phyloP scores from a whole-genome alignment of 30 jellyfish, hydroid and myxozoan genomes.

The Hydra vulgaris region DNA sequence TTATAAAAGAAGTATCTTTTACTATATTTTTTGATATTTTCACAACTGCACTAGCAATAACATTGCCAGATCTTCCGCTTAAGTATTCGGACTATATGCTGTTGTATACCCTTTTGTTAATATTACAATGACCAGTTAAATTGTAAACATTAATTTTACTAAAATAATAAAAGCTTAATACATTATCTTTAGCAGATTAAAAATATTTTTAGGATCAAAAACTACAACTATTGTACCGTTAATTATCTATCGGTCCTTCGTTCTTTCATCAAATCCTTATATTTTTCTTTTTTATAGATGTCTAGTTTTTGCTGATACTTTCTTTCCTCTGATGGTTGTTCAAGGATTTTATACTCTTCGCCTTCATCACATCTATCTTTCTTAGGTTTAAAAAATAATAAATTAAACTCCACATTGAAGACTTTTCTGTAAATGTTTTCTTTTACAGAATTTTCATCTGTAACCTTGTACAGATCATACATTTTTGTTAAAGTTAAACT shows the following conservation, averaged over 20 bases:
- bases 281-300: neutral
- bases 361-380: neutral
- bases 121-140: neutral
- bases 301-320: neutral
- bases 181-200: neutral
- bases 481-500: neutral
- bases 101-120: neutral
- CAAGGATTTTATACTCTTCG: neutral
- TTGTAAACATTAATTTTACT: neutral
- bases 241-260: neutral
- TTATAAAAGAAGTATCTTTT: neutral
- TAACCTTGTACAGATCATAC: neutral
- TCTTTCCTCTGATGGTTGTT: neutral
- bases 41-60: neutral
- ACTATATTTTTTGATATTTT: neutral
- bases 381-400: neutral
- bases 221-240: neutral
- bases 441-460: neutral
- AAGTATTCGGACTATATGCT: neutral
- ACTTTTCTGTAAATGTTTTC: neutral
- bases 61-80: neutral
- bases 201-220: neutral
- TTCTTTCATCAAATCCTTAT: neutral
- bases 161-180: neutral
- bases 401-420: neutral